Conservation (phyloP, 2,113 vertebrate genomes). For the Syngnathus scovelli region DNA sequence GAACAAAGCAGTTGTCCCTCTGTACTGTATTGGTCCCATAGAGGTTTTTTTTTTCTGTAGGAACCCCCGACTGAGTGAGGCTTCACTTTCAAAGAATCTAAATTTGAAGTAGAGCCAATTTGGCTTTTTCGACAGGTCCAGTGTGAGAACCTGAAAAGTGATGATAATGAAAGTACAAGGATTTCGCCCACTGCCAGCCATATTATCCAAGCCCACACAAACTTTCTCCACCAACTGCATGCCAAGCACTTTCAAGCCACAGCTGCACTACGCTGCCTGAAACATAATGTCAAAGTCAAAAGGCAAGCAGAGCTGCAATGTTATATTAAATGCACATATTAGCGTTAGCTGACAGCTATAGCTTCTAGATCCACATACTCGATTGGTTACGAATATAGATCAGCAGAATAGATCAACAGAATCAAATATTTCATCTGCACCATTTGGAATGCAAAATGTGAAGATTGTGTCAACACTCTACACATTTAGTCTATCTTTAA, state of each 20-base stretch:
- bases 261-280: too few species aligned
- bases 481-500: constrained; percentile 10
- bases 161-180: too few species aligned
- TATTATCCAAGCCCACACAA: too few species aligned
- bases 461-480: constrained; percentile 11
- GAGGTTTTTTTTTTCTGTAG: constrained; percentile 43
- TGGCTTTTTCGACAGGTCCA: constrained; percentile 25
- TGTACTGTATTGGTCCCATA: constrained; percentile 45
- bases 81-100: constrained; percentile 51
- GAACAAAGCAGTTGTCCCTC: constrained; percentile 38
- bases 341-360: too few species aligned
- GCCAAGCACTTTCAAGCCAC: background rate
- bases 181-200: too few species aligned
- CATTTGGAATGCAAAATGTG: constrained; percentile 18
- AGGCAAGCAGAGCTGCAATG: background rate
- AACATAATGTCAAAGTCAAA: background rate
- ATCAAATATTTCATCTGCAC: background rate
- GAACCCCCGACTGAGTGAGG: constrained; percentile 63
- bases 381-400: background rate
- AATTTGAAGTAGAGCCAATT: constrained; percentile 33
- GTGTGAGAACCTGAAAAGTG: constrained; percentile 41
- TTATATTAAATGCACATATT: background rate
- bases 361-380: background rate
- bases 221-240: too few species aligned
- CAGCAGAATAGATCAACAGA: constrained; percentile 9